Percentiles rank a stretch among this genome's conserved stretches.
Evolutionary conservation across 1,140 invertebrate species (phyloP).

Genomic region (Sipha flava): DNA sequence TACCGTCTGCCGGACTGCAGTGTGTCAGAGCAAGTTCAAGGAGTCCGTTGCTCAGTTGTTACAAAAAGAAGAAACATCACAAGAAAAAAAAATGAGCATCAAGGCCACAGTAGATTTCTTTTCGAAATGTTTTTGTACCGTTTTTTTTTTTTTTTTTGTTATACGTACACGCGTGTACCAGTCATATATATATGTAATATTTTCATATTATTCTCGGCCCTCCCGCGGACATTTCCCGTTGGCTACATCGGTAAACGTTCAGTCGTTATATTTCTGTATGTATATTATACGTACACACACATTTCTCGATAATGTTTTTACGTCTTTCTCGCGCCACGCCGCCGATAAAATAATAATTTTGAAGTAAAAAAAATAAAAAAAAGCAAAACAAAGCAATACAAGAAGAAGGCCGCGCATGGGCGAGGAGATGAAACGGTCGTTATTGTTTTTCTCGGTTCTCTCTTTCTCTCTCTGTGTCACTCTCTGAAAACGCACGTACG

Average conservation of each 20-base stretch:
- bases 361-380: background rate
- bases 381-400: background rate
- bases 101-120: background rate
- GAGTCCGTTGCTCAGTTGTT: background rate
- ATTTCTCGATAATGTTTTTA: background rate
- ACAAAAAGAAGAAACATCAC: background rate
- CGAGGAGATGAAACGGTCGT: too few species aligned
- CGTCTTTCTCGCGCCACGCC: background rate
- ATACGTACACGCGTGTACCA: too few species aligned
- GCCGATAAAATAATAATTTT: background rate
- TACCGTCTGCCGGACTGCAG: background rate
- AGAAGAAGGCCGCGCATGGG: too few species aligned
- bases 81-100: background rate
- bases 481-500: too few species aligned
- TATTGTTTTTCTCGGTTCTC: too few species aligned
- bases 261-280: background rate
- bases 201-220: conserved; percentile 16
- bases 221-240: background rate
- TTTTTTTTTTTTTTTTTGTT: background rate
- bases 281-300: too few species aligned
- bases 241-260: too few species aligned
- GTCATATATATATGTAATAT: too few species aligned
- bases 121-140: background rate
- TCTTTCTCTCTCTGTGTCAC: too few species aligned
- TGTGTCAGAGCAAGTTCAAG: background rate